Evolutionary conservation across 1,140 invertebrate genomes (phyloP).

Genomic region (Brachystomella parvula): DNA sequence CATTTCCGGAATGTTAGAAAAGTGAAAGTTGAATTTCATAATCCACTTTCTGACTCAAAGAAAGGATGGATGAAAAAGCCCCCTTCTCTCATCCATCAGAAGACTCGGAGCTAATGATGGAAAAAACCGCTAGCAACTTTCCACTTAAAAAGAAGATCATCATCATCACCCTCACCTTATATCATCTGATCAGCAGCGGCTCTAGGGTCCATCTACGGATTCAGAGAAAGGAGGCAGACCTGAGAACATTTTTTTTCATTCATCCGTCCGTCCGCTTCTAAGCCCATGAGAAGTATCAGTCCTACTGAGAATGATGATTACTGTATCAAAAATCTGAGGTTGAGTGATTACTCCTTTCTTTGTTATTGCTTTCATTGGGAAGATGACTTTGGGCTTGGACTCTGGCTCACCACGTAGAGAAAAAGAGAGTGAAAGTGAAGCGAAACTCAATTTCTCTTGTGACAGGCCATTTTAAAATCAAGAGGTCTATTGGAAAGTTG

Average conservation of each 20-base stretch:
- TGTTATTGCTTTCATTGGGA: no score
- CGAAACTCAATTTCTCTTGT: background rate
- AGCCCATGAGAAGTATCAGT: background rate
- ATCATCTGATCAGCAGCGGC: no score
- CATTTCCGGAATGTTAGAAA: no score
- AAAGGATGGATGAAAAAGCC: no score
- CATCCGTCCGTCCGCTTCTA: background rate
- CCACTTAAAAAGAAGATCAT: no score
- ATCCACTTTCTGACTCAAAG: no score
- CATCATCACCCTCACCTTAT: no score
- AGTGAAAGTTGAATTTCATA: no score
- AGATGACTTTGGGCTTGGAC: background rate
- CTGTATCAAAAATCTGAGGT: background rate
- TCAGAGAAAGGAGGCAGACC: background rate
- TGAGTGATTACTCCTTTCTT: background rate
- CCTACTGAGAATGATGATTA: background rate
- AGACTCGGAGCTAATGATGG: no score
- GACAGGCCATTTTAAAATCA: background rate
- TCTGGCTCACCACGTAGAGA: background rate
- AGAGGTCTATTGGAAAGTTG: background rate
- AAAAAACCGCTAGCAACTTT: no score
- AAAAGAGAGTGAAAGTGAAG: background rate
- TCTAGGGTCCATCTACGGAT: no score
- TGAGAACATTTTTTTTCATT: background rate
- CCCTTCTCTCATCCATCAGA: no score